These are phyloP conservation scores for Steromphala cineraria DNA, from an alignment of 2,888 invertebrate genomes.

Conservation along the genomic window DNA sequence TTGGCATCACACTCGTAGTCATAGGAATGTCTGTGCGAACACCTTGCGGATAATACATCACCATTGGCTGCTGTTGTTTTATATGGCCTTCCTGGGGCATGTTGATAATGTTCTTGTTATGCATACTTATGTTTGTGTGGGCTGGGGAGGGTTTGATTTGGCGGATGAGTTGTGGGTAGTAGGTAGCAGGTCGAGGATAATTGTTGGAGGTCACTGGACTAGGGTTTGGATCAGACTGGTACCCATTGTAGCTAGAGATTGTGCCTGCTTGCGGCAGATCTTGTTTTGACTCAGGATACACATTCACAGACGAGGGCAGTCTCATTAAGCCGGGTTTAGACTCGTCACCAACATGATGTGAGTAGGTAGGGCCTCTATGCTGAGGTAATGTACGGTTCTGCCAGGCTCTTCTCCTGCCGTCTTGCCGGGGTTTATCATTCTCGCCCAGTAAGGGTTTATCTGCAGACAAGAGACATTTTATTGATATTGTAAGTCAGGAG, in stretches of 20 bases:
- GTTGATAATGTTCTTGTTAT: conserved; percentile 52
- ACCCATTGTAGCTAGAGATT: not conserved
- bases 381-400: not conserved
- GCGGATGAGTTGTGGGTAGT: conserved; percentile 15
- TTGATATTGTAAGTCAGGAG: no score
- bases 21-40: conserved; percentile 19
- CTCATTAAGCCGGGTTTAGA: not conserved
- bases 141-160: conserved; percentile 48
- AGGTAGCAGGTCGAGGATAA: conserved; percentile 17
- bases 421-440: not conserved
- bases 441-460: not conserved
- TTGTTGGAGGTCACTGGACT: not conserved
- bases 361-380: not conserved
- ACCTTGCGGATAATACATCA: conserved; percentile 26
- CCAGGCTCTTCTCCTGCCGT: not conserved
- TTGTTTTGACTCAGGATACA: not conserved
- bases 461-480: not conserved
- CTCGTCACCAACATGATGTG: not conserved
- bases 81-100: conserved; percentile 52
- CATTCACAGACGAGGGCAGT: not conserved
- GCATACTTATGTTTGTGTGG: conserved; percentile 48
- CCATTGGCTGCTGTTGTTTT: not conserved
- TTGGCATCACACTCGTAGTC: conserved; percentile 26
- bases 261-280: not conserved
- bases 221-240: not conserved